Conservation (phyloP, 2,113 vertebrate genomes). For the Eolophus roseicapilla region DNA sequence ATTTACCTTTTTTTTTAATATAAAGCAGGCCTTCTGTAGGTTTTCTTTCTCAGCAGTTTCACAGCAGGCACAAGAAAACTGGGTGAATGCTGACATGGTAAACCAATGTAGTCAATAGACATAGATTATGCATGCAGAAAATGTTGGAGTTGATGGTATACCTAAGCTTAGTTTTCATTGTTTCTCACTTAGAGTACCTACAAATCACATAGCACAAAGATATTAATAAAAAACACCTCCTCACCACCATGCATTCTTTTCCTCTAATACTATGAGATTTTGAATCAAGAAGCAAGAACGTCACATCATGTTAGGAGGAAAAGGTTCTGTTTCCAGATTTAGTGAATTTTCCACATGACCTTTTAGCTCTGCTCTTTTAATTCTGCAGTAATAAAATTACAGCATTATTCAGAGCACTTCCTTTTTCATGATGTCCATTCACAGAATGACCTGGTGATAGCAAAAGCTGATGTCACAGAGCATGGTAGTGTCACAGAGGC, state of each 20-base stretch:
- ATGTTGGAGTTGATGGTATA: background rate
- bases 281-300: background rate
- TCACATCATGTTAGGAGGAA: background rate
- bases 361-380: background rate
- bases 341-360: background rate
- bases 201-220: background rate
- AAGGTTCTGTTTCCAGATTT: background rate
- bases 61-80: background rate
- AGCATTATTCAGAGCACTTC: background rate
- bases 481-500: background rate
- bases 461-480: background rate
- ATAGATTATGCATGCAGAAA: background rate
- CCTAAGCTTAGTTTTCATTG: background rate
- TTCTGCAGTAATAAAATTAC: background rate
- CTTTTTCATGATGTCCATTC: background rate
- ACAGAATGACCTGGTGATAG: background rate
- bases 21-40: background rate
- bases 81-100: background rate
- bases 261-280: background rate
- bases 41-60: background rate
- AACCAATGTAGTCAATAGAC: background rate
- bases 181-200: background rate
- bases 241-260: background rate
- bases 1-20: background rate
- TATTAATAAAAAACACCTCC: background rate